A percentile compares a stretch with the other conserved stretches of the same genome.
phyloP scores from a whole-genome alignment of 2,113 vertebrate genomes.

The Corydoras maculifer region DNA sequence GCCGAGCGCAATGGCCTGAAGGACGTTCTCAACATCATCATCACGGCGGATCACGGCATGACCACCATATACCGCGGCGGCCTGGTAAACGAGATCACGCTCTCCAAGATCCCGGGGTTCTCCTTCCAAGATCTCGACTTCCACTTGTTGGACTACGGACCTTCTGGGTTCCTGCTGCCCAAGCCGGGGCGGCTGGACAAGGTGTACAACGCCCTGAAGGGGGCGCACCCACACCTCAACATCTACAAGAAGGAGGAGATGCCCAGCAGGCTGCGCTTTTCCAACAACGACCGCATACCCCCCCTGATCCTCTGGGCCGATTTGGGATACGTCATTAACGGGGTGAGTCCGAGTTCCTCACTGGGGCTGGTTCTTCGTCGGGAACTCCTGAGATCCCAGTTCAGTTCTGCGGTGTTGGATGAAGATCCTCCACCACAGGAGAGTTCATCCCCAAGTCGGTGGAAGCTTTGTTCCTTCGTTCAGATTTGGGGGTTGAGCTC shows the following conservation, averaged over 20 bases:
- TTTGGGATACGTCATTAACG: conserved; percentile 80
- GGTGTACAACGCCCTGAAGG: conserved; percentile 71
- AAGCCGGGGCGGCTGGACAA: conserved; percentile 75
- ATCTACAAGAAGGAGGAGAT: conserved; percentile 81
- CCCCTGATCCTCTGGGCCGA: conserved; percentile 76
- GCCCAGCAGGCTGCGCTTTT: conserved; percentile 67
- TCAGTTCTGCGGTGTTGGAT: too few relatives aligned
- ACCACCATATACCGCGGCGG: conserved; percentile 53
- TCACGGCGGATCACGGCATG: conserved; percentile 89
- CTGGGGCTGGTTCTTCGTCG: too few relatives aligned
- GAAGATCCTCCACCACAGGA: too few relatives aligned
- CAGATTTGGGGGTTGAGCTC: too few relatives aligned
- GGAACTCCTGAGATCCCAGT: too few relatives aligned
- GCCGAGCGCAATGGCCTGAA: conserved; percentile 53
- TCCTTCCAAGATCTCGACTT: conserved; percentile 74
- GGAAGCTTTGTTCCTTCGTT: too few relatives aligned
- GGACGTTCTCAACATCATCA: conserved; percentile 70
- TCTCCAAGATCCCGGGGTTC: conserved; percentile 64
- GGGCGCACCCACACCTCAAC: conserved; percentile 72
- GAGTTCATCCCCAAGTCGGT: too few relatives aligned
- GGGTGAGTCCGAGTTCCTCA: conserved; percentile 63
- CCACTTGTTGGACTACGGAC: conserved; percentile 79
- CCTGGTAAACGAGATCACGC: conserved; percentile 60
- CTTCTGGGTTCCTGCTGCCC: conserved; percentile 74
- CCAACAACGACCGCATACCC: conserved; percentile 68